Base-by-base conservation (phyloP, 2,797 vertebrate species). In the Spea hammondii region DNA sequence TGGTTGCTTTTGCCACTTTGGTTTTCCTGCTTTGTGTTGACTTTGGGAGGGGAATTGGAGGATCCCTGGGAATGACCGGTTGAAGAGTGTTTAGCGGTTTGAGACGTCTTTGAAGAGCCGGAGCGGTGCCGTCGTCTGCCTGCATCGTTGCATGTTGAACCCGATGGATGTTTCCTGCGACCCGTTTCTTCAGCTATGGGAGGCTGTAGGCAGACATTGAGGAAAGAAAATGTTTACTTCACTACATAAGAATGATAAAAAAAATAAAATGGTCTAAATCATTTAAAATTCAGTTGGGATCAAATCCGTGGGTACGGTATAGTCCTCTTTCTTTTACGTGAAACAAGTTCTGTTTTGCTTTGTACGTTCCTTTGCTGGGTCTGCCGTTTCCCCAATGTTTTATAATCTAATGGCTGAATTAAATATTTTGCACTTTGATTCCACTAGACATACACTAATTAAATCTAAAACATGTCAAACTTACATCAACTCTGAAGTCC, bases 401-500 rank as follows among this genome's bases (percentile, higher is more conserved):
- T 32, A 32, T 32, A 32, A 32, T 3, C 32, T 32, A 32, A 2
- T 32, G 1, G 32, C 32, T 32, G 32, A 32, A 32, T 32, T 3
- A 3, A 32, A 32, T 32, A 32, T 32, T n/a, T n/a, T n/a, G n/a
- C n/a, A n/a, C 32, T 32, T 32, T 32, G 32, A 32, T 32, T 32
- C 32, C 32, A 32, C 32, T 32, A 32, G 32, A 32, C 32, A 3
- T 32, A 32, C 32, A 32, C 2, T 32, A 32, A 32, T 32, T 32
- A 32, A 1, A 32, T 32, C 32, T 32, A 32, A 32, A 72, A 10
- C 53, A 68, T 10, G 46, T 67, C 72, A 84, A 84, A 91, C 93
- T 93, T 83, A 95, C 94, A 84, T 94, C 94, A 75, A 94, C 90
- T 84, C 95, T 92, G 90, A 98, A 98, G 89, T 99, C 97, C 89